These are phyloP conservation scores for Rhincodon typus DNA, from an alignment of 2,797 vertebrate species.

Conservation along the genomic window DNA sequence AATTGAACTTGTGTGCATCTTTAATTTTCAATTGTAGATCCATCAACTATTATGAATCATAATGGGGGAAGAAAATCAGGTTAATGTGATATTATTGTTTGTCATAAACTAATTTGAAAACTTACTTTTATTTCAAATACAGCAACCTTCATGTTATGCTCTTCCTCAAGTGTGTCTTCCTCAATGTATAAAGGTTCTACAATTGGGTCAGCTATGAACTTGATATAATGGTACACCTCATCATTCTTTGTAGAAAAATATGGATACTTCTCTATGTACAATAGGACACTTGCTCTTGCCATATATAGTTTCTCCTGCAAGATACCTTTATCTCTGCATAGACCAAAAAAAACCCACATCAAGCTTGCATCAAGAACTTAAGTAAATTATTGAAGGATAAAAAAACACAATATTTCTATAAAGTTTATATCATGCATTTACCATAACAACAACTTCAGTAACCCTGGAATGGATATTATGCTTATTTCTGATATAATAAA, in stretches of 20 bases:
- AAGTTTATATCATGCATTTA: not conserved
- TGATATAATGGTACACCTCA: not conserved
- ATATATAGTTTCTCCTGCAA: not conserved
- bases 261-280: not conserved
- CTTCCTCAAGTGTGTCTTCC: not conserved
- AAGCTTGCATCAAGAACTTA: not conserved
- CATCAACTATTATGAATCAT: not conserved
- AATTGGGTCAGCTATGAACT: not conserved
- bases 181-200: not conserved
- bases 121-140: slow-evolving; percentile 35
- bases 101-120: not conserved
- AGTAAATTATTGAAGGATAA: not conserved
- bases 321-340: not conserved
- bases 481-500: not conserved
- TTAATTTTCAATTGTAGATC: not conserved
- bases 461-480: not conserved
- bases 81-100: not conserved
- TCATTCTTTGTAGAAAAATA: not conserved
- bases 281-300: not conserved
- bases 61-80: not conserved
- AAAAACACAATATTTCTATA: not conserved
- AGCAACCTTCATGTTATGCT: not conserved
- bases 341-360: not conserved
- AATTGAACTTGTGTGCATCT: not conserved
- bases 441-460: not conserved